Base-by-base conservation (phyloP, 2,888 invertebrate genomes). In the Sinotaia quadrata region DNA sequence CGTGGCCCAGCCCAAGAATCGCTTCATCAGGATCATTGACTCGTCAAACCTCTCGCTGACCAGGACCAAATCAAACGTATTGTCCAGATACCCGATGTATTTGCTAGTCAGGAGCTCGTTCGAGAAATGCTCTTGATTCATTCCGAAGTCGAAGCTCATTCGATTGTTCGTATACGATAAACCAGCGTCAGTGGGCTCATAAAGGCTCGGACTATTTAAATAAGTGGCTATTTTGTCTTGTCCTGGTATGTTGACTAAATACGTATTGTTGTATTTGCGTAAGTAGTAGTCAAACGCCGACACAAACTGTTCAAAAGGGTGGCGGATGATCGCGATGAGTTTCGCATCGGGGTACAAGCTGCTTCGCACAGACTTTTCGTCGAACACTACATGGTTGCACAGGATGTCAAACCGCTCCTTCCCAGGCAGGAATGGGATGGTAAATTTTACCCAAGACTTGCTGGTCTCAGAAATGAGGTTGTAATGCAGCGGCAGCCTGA, bases 1-100 rank as follows among this genome's bases (percentile, higher is more conserved):
- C 10, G 68, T 59, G 4, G 33, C 68, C 79, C 80, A 80, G 49
- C 75, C 73, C 27, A 79, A 56, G n/a, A 70, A 27, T 27, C 76
- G 62, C 33, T 75, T 73, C n/a, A 79, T 57, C 18, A 80, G 71
- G 31, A 79, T 65, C 44, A 79, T 44, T 0, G 77, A 78, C 58
- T 79, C 77, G 27, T 78, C 75, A 29, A 80, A 76, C 24, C 68
- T 41, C 24, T 80, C 79, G 2, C 69, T 62, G 18, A 78, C 71
- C 72, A 79, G 71, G 2, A 80, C 71, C 15, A 80, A 69, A 33
- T 79, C 61, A 51, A 79, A 80, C 1, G 59, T 71, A 31, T 65
- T 36, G 36, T 75, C 62, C 18, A 74, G 61, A 10, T 66, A 54
- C 29, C 21, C 41, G 5, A 74, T 52, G 47, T 71, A 73, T 21